phyloP scores from a whole-genome alignment of 2,888 invertebrate genomes.

The Cephonodes hylas region DNA sequence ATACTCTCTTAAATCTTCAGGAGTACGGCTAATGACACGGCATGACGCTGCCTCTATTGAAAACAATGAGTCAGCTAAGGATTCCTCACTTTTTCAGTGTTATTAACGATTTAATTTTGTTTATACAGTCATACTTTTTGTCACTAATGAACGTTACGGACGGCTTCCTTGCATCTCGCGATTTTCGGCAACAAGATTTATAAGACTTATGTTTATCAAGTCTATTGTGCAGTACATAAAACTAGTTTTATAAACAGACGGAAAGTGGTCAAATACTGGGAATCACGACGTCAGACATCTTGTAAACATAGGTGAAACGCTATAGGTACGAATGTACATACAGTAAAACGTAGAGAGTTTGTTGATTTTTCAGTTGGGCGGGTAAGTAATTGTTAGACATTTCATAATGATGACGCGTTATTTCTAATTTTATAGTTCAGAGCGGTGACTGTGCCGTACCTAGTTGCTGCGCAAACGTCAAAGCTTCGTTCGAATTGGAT shows the following conservation, averaged over 20 bases:
- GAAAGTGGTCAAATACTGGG: neutral
- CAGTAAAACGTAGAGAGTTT: neutral
- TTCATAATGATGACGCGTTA: neutral
- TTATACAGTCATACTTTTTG: neutral
- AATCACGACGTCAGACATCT: neutral
- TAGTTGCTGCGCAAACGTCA: neutral
- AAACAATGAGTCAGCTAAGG: slow-evolving; percentile 11
- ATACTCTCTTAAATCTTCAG: neutral
- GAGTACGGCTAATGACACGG: neutral
- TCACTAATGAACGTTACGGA: neutral
- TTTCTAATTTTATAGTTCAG: neutral
- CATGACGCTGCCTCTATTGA: neutral
- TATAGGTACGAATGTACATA: no score
- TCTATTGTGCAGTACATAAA: neutral
- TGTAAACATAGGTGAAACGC: neutral
- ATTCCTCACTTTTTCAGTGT: neutral
- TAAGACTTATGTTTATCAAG: neutral
- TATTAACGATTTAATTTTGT: neutral
- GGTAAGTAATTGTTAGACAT: neutral
- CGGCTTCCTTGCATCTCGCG: neutral
- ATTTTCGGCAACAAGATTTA: neutral
- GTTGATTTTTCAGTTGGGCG: neutral
- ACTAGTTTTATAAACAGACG: neutral
- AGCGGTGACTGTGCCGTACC: neutral
- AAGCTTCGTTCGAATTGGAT: neutral